Base-by-base conservation (phyloP, 2,888 invertebrate species). In the Serripes groenlandicus region DNA sequence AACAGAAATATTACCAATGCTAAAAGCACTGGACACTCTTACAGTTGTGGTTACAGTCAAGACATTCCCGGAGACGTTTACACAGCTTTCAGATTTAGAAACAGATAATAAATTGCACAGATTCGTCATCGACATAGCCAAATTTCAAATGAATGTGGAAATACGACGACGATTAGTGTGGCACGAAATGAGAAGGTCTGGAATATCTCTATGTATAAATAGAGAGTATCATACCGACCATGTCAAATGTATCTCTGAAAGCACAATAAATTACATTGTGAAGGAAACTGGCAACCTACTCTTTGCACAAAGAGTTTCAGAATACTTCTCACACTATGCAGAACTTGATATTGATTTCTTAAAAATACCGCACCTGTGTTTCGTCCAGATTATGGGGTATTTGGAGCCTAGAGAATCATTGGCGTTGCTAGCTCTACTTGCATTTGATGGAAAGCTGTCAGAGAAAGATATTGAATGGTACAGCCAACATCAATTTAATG, bases 281-380 rank as follows among this genome's bases (percentile, higher is more conserved):
- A 30, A 30, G 11, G 3, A 34, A 34, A 62, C 62, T 34, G 34
- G 32, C 3, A 62, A 62, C n/a, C 3, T 62, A 32, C 34, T 62
- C 15, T 62, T 62, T n/a, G 32, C 62, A 34, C 62, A 62, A 62
- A 62, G 62, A 30, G 34, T 62, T 34, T 32, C 62, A 32, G 62
- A 62, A 18, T 62, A 21, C 34, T 62, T 62, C 32, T 15, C 21
- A n/a, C 34, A 62, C 1, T 62, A 30, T n/a, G n/a, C 62, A 9
- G n/a, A n/a, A 5, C 34, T 34, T n/a, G 18, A 30, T 34, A n/a
- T 62, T 7, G 62, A 34, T 18, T 34, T 15, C 7, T 62, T 62
- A 7, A 32, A 34, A 9, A 30, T 9, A 32, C 62, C 62, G 0
- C 5, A 62, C n/a, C 32, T 7, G n/a, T n/a, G 62, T 3, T 62